phyloP scores from a whole-genome alignment of 2,113 vertebrate species.

The Nothocercus nigrocapillus region DNA sequence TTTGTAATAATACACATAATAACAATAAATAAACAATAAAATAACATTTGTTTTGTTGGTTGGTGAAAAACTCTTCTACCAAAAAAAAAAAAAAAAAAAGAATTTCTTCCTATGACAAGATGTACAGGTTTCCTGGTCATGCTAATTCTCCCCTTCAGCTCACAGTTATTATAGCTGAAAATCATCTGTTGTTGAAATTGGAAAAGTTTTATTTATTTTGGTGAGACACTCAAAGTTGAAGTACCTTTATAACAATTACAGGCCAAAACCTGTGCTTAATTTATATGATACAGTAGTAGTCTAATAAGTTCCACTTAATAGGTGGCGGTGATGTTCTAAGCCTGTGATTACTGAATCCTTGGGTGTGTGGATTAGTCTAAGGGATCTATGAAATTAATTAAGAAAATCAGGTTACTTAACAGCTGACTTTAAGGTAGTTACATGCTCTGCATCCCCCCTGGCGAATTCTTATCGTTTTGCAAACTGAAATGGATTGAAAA shows the following conservation, averaged over 20 bases:
- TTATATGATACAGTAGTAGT: background rate
- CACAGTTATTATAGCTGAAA: background rate
- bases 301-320: background rate
- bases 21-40: no score
- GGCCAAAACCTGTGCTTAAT: background rate
- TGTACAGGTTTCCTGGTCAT: background rate
- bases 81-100: background rate
- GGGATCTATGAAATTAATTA: background rate
- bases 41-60: background rate
- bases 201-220: background rate
- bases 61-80: background rate
- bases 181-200: background rate
- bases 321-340: background rate
- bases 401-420: background rate
- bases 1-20: no score
- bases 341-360: background rate
- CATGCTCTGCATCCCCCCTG: background rate
- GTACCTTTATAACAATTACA: background rate
- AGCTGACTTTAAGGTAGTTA: background rate
- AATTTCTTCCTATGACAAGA: background rate
- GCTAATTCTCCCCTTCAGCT: background rate
- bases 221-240: background rate
- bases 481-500: background rate
- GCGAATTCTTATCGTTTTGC: background rate
- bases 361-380: background rate